Conservation (phyloP, 2,113 vertebrate genomes). For the Genyomyrus donnyi region DNA sequence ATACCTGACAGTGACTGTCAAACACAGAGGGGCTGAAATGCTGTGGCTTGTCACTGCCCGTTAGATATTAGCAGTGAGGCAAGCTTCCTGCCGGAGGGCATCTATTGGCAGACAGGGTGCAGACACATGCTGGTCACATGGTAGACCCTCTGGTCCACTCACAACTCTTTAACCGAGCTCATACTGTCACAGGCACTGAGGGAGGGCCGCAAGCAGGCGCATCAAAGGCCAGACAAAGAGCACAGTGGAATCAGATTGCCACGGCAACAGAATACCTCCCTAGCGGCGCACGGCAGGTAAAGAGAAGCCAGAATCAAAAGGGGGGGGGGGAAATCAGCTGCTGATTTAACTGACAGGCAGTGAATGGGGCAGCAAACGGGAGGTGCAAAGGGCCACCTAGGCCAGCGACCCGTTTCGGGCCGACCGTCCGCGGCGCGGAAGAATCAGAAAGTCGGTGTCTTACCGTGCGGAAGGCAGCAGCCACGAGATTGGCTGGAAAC, state of each 20-base stretch:
- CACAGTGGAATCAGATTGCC: neutral
- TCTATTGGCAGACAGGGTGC: neutral
- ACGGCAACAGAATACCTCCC: neutral
- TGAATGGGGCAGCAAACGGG: neutral
- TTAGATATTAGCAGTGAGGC: neutral
- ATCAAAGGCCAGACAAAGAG: neutral
- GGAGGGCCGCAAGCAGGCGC: neutral
- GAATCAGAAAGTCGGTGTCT: slow-evolving; percentile 42
- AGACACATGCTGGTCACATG: neutral
- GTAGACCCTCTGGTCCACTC: neutral
- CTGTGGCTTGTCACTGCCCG: neutral
- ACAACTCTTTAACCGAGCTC: neutral
- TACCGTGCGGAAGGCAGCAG: slow-evolving; percentile 85
- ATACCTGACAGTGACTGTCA: neutral
- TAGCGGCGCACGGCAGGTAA: neutral
- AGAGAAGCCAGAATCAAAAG: neutral
- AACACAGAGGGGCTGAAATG: neutral
- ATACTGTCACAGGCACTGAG: neutral
- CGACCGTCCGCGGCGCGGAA: neutral
- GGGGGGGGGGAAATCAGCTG: neutral
- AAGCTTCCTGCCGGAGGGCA: neutral
- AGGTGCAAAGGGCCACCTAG: neutral
- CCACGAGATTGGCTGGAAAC: slow-evolving; percentile 89
- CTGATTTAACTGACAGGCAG: neutral
- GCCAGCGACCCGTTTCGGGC: neutral